Percentiles rank a stretch among this genome's conserved stretches.
Evolutionary conservation across 2,797 vertebrate genomes (phyloP).

Genomic region (Centroberyx gerrardi): DNA sequence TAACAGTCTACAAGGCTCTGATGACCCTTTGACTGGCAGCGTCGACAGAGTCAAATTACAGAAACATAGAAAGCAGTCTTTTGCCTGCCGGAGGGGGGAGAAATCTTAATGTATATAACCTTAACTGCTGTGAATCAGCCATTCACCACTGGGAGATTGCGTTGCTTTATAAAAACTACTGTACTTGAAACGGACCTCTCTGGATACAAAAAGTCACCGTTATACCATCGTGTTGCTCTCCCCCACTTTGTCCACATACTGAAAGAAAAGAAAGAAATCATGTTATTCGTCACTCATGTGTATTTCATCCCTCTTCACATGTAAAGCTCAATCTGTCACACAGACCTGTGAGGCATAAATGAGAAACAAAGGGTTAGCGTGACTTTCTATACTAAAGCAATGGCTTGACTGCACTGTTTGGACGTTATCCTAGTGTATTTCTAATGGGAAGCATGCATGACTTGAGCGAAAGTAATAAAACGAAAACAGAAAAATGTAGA

Average conservation of each 20-base stretch:
- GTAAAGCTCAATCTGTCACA: background rate
- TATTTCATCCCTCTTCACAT: background rate
- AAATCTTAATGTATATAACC: conserved; percentile 39
- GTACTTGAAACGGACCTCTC: conserved; percentile 79
- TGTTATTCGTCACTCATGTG: conserved; percentile 1
- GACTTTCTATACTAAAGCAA: background rate
- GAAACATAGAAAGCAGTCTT: conserved; percentile 56
- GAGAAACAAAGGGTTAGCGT: conserved; percentile 7
- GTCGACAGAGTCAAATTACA: conserved; percentile 38
- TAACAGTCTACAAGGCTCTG: conserved; percentile 46
- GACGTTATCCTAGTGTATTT: background rate
- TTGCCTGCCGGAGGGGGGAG: conserved; percentile 52
- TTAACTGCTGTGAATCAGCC: conserved; percentile 43
- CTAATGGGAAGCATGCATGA: conserved; percentile 41
- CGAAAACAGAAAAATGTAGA: background rate
- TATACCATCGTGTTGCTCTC: conserved; percentile 99
- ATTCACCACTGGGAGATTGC: conserved; percentile 42
- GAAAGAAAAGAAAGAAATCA: conserved; percentile 64
- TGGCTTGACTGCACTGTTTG: background rate
- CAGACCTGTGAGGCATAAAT: background rate
- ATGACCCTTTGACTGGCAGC: conserved; percentile 43
- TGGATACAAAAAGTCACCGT: conserved; percentile 77
- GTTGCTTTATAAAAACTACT: conserved; percentile 76
- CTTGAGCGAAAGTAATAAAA: background rate
- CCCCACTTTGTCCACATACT: conserved; percentile 96